phyloP scores from a whole-genome alignment of 2,113 vertebrate species.

The Rhadina sibilatrix region DNA sequence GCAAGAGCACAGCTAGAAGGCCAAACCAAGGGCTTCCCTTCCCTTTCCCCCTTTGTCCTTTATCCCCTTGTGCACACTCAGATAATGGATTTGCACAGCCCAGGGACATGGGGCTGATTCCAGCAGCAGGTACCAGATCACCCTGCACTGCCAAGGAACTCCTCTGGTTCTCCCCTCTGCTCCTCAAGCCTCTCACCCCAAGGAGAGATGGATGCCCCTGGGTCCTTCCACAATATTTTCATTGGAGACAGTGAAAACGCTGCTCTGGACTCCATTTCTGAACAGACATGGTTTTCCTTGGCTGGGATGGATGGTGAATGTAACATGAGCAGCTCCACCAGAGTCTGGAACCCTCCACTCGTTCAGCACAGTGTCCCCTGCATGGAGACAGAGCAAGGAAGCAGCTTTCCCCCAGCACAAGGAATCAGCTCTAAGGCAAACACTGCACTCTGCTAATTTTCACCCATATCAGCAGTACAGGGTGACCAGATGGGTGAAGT shows the following conservation, averaged over 20 bases:
- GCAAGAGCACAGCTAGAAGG: neutral
- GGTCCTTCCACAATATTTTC: neutral
- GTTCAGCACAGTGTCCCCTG: rapidly evolving
- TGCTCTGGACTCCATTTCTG: neutral
- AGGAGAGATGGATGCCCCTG: neutral
- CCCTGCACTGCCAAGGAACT: neutral
- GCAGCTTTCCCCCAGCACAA: neutral
- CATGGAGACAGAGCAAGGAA: neutral
- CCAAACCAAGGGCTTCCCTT: neutral
- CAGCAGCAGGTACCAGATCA: neutral
- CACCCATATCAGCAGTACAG: neutral
- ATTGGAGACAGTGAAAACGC: neutral
- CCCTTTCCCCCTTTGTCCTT: neutral
- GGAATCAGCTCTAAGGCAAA: neutral
- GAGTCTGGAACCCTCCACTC: neutral
- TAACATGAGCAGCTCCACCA: rapidly evolving
- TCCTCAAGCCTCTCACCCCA: neutral
- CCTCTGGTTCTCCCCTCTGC: rapidly evolving
- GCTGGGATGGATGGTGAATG: neutral
- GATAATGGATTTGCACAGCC: neutral
- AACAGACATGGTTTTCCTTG: rapidly evolving
- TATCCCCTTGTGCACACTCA: neutral
- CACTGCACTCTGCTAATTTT: neutral
- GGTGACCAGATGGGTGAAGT: neutral
- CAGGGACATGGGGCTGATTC: neutral